phyloP scores from a whole-genome alignment of 1,140 invertebrate species.

The Nixonia krombeini region DNA sequence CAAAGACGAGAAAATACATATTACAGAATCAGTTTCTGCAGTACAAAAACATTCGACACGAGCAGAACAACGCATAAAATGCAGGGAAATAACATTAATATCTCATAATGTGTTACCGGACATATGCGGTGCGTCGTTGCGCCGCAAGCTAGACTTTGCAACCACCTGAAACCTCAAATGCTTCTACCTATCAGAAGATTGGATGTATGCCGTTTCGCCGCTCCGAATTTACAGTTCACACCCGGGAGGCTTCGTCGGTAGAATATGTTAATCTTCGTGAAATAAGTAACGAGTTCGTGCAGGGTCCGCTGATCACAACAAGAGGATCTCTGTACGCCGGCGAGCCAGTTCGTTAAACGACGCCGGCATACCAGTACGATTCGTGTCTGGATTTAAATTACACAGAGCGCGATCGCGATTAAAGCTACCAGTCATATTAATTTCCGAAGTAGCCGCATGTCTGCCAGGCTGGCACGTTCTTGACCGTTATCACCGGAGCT shows the following conservation, averaged over 20 bases:
- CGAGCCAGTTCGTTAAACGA: slow-evolving; percentile 37
- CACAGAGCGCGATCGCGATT: slow-evolving; percentile 41
- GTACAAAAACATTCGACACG: too few relatives aligned
- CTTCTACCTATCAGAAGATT: slow-evolving; percentile 28
- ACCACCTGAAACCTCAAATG: slow-evolving; percentile 33
- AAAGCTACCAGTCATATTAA: slow-evolving; percentile 43
- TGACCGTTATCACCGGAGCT: slow-evolving; percentile 40
- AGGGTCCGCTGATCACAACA: slow-evolving; percentile 50
- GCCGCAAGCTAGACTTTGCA: slow-evolving; percentile 34
- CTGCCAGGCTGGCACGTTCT: slow-evolving; percentile 37
- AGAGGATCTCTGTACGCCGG: slow-evolving; percentile 34
- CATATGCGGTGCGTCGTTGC: slow-evolving; percentile 21
- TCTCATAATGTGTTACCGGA: slow-evolving; percentile 14
- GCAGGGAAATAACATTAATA: slow-evolving; percentile 33
- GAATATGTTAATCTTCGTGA: slow-evolving; percentile 60
- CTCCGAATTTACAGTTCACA: slow-evolving; percentile 53
- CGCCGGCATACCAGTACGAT: slow-evolving; percentile 37
- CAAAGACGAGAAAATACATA: too few relatives aligned
- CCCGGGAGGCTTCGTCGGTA: slow-evolving; percentile 39
- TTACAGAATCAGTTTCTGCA: too few relatives aligned
- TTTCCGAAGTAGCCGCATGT: slow-evolving; percentile 49
- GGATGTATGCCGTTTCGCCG: slow-evolving; percentile 22
- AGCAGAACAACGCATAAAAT: too few relatives aligned
- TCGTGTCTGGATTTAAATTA: slow-evolving; percentile 44
- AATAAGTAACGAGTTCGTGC: slow-evolving; percentile 57